These are phyloP conservation scores for Pegea sp. DNA, from an alignment of 23 tunicate species.

Conservation along the genomic window DNA sequence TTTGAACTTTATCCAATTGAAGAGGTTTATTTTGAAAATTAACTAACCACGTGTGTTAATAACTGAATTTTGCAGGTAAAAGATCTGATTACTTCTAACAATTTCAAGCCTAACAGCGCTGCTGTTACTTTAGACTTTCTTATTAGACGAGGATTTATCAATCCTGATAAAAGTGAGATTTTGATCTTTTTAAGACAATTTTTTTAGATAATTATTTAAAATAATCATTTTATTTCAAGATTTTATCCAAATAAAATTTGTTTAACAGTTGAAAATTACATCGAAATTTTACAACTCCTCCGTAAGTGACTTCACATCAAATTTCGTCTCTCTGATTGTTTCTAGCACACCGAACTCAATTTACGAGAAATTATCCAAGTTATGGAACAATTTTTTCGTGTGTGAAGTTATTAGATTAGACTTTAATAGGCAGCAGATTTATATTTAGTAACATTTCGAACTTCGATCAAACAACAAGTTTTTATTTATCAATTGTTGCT, in stretches of 20 bases:
- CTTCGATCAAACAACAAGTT: too few relatives aligned
- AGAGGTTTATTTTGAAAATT: constrained; percentile 6
- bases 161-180: constrained; percentile 45
- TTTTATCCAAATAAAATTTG: not conserved
- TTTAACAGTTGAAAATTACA: constrained; percentile 27
- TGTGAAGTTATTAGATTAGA: too few relatives aligned
- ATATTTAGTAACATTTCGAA: too few relatives aligned
- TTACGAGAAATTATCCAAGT: too few relatives aligned
- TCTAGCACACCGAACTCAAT: too few relatives aligned
- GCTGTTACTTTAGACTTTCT: constrained; percentile 80
- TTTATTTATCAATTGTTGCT: too few relatives aligned
- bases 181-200: not conserved
- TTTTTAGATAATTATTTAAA: not conserved
- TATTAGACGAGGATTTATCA: constrained; percentile 51
- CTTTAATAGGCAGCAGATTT: too few relatives aligned
- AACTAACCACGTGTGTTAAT: not conserved
- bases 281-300: constrained; percentile 22
- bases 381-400: too few relatives aligned
- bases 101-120: constrained; percentile 92
- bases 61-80: constrained; percentile 15
- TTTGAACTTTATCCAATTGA: constrained; percentile 53
- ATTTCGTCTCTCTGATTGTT: not conserved
- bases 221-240: not conserved
- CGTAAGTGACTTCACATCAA: not conserved
- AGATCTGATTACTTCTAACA: constrained; percentile 17